Percentiles rank a stretch among this genome's conserved stretches.
phyloP scores from a whole-genome alignment of 2,797 vertebrate species.

The Phyllotis vaccarum region DNA sequence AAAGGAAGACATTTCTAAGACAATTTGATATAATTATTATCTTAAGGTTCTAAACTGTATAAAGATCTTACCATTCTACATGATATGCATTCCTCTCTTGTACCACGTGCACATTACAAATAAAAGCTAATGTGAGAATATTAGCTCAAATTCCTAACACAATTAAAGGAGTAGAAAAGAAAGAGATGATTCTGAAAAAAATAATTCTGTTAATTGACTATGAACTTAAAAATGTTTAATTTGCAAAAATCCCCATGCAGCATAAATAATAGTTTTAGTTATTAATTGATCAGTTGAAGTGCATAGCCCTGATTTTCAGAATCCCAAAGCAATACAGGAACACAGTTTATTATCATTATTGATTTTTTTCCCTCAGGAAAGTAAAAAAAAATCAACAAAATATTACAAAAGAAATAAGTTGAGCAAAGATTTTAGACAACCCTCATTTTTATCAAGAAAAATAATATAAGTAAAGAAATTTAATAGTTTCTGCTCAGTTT shows the following conservation, averaged over 20 bases:
- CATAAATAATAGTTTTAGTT: background rate
- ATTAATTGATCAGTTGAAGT: constrained; percentile 33
- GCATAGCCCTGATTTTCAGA: background rate
- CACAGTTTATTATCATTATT: constrained; percentile 29
- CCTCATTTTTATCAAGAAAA: constrained; percentile 18
- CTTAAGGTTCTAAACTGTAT: constrained; percentile 44
- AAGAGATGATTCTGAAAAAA: background rate
- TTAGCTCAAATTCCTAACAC: constrained; percentile 30
- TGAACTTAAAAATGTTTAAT: constrained; percentile 45
- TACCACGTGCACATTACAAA: background rate
- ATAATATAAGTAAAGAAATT: constrained; percentile 6
- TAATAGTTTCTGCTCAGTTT: background rate
- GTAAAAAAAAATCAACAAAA: constrained; percentile 20
- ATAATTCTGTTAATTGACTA: background rate
- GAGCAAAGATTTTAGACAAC: constrained; percentile 43
- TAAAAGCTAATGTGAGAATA: background rate
- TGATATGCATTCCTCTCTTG: constrained; percentile 17
- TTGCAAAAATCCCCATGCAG: constrained; percentile 39
- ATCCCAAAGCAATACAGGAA: background rate
- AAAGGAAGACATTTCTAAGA: background rate
- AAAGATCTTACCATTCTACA: background rate
- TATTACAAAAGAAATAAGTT: constrained; percentile 42
- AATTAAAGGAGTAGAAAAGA: background rate
- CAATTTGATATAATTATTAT: constrained; percentile 23
- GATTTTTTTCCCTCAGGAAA: background rate